A percentile compares a stretch with the other conserved stretches of the same genome.
phyloP scores from a whole-genome alignment of 2,113 vertebrate genomes.

The Toxostoma redivivum region DNA sequence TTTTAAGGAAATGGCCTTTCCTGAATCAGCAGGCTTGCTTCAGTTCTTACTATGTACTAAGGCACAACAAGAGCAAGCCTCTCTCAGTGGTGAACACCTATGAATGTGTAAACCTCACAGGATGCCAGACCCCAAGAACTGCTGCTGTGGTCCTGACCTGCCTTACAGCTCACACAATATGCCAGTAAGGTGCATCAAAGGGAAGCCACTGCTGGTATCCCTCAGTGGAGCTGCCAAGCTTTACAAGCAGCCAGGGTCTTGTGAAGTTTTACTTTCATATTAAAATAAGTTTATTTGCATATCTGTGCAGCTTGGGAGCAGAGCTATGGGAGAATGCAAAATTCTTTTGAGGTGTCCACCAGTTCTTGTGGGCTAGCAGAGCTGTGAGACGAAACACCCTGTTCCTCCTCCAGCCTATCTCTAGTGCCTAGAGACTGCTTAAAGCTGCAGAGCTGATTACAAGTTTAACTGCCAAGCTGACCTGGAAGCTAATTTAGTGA shows the following conservation, averaged over 20 bases:
- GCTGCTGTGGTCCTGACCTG: neutral
- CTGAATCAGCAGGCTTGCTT: conserved; percentile 17
- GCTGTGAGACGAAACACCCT: neutral
- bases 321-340: neutral
- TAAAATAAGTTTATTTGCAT: conserved; percentile 50
- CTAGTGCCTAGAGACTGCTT: neutral
- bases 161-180: neutral
- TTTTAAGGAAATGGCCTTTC: conserved; percentile 56
- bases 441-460: conserved; percentile 27
- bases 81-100: neutral
- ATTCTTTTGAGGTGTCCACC: conserved; percentile 33
- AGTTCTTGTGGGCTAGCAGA: neutral
- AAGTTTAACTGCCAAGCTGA: neutral
- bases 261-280: conserved; percentile 58
- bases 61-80: neutral
- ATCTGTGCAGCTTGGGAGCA: conserved; percentile 11
- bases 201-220: neutral
- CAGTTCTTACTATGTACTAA: neutral
- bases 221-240: conserved; percentile 43
- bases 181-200: conserved; percentile 19
- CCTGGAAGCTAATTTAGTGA: neutral
- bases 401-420: neutral
- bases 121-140: neutral
- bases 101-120: neutral
- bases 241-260: conserved; percentile 27